Evolutionary conservation across 2,113 vertebrate genomes (phyloP).

Genomic region (Morone chrysops): DNA sequence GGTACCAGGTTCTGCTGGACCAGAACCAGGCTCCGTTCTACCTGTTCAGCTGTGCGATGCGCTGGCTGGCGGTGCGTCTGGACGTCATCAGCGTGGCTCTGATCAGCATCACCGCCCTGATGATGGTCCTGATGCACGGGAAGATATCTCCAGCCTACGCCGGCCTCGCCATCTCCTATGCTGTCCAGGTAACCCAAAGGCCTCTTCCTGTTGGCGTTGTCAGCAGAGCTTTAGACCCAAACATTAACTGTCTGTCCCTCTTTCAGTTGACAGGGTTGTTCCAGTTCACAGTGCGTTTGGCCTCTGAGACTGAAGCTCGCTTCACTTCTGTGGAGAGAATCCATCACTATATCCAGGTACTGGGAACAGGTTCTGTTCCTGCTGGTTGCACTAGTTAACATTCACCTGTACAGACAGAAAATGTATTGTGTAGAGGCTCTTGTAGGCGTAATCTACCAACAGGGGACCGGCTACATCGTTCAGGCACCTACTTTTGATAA

Average conservation of each 20-base stretch:
- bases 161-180: conserved; percentile 93
- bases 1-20: conserved; percentile 93
- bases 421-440: too few relatives aligned
- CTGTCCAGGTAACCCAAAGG: conserved; percentile 86
- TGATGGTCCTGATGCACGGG: conserved; percentile 95
- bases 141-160: conserved; percentile 92
- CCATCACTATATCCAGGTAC: conserved; percentile 93
- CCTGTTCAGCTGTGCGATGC: conserved; percentile 93
- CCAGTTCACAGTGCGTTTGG: conserved; percentile 95
- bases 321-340: conserved; percentile 96
- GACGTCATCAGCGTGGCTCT: conserved; percentile 93
- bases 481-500: too few relatives aligned
- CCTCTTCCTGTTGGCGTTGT: neutral
- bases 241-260: neutral
- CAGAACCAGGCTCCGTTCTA: conserved; percentile 92
- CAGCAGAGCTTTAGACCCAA: neutral
- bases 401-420: neutral
- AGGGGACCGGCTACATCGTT: too few relatives aligned
- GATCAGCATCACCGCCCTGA: conserved; percentile 91
- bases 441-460: too few relatives aligned
- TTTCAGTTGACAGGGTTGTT: conserved; percentile 93
- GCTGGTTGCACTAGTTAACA: neutral
- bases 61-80: conserved; percentile 93
- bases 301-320: conserved; percentile 94
- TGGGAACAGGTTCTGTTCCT: accelerated